Evolutionary conservation across 2,888 invertebrate genomes (phyloP).

Genomic region (Morpho achilles): DNA sequence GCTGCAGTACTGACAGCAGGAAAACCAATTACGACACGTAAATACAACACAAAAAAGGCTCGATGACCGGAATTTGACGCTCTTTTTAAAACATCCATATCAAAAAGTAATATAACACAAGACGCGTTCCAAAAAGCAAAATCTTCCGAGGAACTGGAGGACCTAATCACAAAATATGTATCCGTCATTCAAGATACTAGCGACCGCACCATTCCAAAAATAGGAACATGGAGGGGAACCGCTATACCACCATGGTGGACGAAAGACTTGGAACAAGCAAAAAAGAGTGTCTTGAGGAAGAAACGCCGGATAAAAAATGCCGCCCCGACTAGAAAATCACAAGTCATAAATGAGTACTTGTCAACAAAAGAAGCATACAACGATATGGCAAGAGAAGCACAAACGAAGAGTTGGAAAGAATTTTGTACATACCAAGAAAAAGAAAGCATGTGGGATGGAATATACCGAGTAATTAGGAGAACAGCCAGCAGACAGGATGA

Average conservation of each 20-base stretch:
- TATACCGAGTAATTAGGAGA: too few species aligned
- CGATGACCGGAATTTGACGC: conserved; percentile 16
- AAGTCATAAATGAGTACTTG: conserved; percentile 24
- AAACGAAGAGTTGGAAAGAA: conserved; percentile 12
- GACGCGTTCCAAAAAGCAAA: neutral
- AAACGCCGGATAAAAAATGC: conserved; percentile 10
- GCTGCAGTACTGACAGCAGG: conserved; percentile 2
- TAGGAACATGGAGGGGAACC: neutral
- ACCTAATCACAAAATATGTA: neutral
- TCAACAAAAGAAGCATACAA: conserved; percentile 17
- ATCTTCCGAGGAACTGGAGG: conserved; percentile 1
- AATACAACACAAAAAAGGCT: conserved; percentile 28
- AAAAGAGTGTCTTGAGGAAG: neutral
- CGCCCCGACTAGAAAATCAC: conserved; percentile 6
- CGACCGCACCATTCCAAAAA: neutral
- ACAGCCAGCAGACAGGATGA: conserved; percentile 14
- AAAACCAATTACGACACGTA: conserved; percentile 15
- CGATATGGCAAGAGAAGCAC: conserved; percentile 12
- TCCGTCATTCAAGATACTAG: neutral
- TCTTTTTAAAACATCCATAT: neutral
- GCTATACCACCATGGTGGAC: neutral
- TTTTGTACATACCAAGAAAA: neutral
- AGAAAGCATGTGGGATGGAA: too few species aligned
- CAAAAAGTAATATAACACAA: conserved; percentile 8
- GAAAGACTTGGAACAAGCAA: neutral